Conservation (phyloP, 2,113 vertebrate species). For the Cephalopterus ornatus region DNA sequence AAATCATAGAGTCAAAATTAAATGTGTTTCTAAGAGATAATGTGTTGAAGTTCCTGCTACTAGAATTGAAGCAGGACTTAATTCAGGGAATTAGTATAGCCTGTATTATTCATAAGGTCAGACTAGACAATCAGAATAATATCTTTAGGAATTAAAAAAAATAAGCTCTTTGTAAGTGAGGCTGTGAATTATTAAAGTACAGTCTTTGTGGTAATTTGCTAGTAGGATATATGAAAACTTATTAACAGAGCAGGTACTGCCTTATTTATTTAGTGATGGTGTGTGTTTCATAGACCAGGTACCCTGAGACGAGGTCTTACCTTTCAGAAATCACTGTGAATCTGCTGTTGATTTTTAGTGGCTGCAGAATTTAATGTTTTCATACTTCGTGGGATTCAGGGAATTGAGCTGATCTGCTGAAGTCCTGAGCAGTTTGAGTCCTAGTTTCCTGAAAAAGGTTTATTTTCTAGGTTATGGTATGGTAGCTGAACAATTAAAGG, state of each 20-base stretch:
- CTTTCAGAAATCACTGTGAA: background rate
- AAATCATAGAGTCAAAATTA: background rate
- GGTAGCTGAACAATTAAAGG: background rate
- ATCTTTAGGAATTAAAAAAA: background rate
- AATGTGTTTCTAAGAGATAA: background rate
- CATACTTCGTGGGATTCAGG: background rate
- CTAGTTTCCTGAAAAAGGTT: background rate
- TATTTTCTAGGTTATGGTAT: background rate
- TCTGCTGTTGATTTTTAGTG: background rate
- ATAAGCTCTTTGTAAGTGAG: background rate
- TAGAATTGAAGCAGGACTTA: background rate
- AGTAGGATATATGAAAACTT: background rate
- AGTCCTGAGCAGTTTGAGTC: background rate
- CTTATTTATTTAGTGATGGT: background rate
- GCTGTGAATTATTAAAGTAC: background rate
- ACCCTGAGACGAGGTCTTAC: background rate
- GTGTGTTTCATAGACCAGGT: no score
- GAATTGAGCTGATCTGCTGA: background rate
- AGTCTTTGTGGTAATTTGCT: background rate
- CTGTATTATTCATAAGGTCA: slow-evolving; percentile 39
- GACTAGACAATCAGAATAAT: background rate
- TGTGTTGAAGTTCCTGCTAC: background rate
- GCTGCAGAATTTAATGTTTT: background rate
- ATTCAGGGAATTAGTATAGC: background rate
- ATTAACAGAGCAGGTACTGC: background rate